These are phyloP conservation scores for Chlamydotis undulata DNA, from an alignment of 2,113 vertebrate species.

Conservation along the genomic window DNA sequence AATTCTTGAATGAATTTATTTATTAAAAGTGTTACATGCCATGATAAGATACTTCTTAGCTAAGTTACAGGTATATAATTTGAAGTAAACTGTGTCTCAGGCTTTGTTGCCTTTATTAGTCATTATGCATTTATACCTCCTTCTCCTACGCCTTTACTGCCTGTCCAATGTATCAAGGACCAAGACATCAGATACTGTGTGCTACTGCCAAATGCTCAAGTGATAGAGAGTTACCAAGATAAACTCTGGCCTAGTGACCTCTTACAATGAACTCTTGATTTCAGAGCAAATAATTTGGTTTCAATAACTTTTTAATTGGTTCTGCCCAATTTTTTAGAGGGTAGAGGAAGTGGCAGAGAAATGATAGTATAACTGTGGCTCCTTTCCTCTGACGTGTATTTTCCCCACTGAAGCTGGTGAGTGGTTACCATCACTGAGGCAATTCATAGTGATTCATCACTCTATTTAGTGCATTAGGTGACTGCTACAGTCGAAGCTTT, in stretches of 20 bases:
- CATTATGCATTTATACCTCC: not conserved
- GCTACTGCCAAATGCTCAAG: not conserved
- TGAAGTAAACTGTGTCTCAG: not conserved
- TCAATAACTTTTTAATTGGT: slow-evolving; percentile 14
- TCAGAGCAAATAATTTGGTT: slow-evolving; percentile 11
- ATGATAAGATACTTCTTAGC: not conserved
- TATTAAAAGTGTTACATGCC: not conserved
- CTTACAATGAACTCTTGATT: slow-evolving; percentile 22
- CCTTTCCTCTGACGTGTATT: not conserved
- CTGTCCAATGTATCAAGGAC: not conserved
- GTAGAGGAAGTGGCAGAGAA: not conserved
- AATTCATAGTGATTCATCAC: not conserved
- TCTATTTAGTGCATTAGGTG: not conserved
- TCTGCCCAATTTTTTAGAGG: not conserved
- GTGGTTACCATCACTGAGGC: not conserved
- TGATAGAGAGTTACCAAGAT: not conserved
- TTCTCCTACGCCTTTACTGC: not conserved
- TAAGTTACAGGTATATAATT: not conserved
- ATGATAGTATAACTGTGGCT: not conserved
- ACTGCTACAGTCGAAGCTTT: not conserved
- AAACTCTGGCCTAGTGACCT: slow-evolving; percentile 6
- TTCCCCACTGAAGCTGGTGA: not conserved
- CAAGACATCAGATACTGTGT: not conserved
- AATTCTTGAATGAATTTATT: not conserved
- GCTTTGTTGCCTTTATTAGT: not conserved